phyloP scores from a whole-genome alignment of 2,113 vertebrate species.

The Eulemur rufifrons region DNA sequence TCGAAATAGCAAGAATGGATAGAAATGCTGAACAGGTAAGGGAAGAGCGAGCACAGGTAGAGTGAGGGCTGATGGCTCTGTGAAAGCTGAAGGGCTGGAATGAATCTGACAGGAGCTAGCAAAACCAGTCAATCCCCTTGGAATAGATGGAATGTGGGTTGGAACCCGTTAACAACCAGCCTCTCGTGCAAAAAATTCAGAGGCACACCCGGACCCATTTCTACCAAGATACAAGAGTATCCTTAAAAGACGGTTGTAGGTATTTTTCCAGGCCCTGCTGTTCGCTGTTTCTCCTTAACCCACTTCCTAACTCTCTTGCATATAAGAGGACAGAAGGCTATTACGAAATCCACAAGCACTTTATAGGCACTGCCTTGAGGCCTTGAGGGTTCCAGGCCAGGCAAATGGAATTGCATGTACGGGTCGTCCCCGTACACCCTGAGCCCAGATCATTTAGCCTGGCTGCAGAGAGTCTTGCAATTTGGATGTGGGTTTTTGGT shows the following conservation, averaged over 20 bases:
- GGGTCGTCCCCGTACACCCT: rapidly evolving
- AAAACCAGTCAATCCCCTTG: too few relatives aligned
- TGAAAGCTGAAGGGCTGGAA: background rate
- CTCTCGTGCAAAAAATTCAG: background rate
- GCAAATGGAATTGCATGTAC: background rate
- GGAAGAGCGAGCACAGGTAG: too few relatives aligned
- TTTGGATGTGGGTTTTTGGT: background rate
- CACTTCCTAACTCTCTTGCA: background rate
- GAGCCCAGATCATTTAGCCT: background rate
- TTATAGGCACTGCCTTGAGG: background rate
- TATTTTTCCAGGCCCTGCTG: background rate
- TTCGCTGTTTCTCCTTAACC: background rate
- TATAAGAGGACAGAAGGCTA: background rate
- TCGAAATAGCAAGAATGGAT: background rate
- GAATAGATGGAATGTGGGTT: too few relatives aligned
- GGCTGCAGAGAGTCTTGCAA: background rate
- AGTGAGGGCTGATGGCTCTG: background rate
- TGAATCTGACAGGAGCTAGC: too few relatives aligned
- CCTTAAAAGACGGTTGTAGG: rapidly evolving
- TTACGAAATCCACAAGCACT: background rate
- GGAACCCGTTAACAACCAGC: background rate
- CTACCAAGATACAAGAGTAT: background rate
- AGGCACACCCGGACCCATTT: background rate
- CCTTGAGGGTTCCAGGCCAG: too few relatives aligned
- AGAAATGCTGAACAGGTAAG: background rate